Evolutionary conservation across 2,113 vertebrate species (phyloP).

Genomic region (Rhea americana): DNA sequence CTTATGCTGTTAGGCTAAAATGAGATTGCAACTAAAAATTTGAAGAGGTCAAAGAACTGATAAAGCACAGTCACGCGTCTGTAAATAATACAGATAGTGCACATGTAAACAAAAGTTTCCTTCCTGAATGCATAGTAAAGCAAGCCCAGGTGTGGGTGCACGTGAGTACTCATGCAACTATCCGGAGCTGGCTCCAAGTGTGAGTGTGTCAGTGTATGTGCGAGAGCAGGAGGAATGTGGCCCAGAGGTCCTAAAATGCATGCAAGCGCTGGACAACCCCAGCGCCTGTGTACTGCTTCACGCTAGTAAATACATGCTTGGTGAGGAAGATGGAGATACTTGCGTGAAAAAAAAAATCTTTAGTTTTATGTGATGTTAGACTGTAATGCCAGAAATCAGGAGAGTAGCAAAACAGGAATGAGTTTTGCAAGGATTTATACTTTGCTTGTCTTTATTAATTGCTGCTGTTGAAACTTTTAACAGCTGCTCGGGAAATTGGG

Average conservation of each 20-base stretch:
- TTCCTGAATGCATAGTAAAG: not conserved
- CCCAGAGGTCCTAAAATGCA: not conserved
- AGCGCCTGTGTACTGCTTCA: not conserved
- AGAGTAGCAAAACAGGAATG: not conserved
- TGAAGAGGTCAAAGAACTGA: not conserved
- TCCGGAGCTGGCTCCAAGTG: not conserved
- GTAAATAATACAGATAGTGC: not conserved
- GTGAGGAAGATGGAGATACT: not conserved
- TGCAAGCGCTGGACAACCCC: accelerated
- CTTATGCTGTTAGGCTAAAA: not conserved
- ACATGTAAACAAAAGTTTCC: accelerated
- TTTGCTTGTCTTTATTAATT: constrained; percentile 37
- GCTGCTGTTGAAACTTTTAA: constrained; percentile 23
- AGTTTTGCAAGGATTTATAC: constrained; percentile 1
- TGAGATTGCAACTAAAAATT: not conserved
- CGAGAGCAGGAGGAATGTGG: accelerated
- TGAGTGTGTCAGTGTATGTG: not conserved
- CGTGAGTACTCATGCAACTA: not conserved
- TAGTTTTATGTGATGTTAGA: not conserved
- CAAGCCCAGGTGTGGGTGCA: not conserved
- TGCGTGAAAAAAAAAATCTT: not conserved
- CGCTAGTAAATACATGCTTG: accelerated
- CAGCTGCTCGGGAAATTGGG: not conserved
- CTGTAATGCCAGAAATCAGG: not conserved
- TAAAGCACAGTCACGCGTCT: not conserved